Percentiles rank a stretch among this genome's conserved stretches.
Evolutionary conservation across 2,797 vertebrate species (phyloP).

Genomic region (Scyliorhinus canicula): DNA sequence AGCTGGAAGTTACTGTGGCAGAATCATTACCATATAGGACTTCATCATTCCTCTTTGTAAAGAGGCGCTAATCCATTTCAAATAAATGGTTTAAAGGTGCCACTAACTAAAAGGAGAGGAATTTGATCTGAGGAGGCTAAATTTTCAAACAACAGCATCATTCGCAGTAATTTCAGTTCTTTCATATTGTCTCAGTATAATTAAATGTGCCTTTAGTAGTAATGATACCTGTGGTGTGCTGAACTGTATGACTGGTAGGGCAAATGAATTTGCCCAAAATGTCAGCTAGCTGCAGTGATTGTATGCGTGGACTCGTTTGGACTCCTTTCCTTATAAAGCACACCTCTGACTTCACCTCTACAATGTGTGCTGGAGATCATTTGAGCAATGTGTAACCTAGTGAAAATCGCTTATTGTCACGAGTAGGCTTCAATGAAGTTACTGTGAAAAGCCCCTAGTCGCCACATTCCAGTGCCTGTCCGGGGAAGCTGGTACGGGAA

Average conservation of each 20-base stretch:
- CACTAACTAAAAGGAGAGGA: not conserved
- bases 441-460: too few relatives aligned
- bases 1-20: not conserved
- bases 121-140: not conserved
- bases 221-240: not conserved
- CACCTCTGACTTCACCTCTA: not conserved
- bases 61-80: not conserved
- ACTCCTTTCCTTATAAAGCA: not conserved
- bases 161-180: not conserved
- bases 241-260: not conserved
- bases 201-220: not conserved
- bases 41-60: not conserved
- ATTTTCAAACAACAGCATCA: not conserved
- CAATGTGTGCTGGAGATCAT: not conserved
- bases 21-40: not conserved
- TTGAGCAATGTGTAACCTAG: not conserved
- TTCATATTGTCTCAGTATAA: not conserved
- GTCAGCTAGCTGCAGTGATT: not conserved
- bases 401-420: too few relatives aligned
- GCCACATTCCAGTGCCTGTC: too few relatives aligned
- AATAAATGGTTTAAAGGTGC: not conserved
- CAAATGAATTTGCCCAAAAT: not conserved
- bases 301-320: not conserved
- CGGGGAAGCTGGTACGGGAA: too few relatives aligned
- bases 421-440: too few relatives aligned